These are phyloP conservation scores for Bos taurus DNA, from an alignment of 2,113 vertebrate genomes.

Conservation along the genomic window DNA sequence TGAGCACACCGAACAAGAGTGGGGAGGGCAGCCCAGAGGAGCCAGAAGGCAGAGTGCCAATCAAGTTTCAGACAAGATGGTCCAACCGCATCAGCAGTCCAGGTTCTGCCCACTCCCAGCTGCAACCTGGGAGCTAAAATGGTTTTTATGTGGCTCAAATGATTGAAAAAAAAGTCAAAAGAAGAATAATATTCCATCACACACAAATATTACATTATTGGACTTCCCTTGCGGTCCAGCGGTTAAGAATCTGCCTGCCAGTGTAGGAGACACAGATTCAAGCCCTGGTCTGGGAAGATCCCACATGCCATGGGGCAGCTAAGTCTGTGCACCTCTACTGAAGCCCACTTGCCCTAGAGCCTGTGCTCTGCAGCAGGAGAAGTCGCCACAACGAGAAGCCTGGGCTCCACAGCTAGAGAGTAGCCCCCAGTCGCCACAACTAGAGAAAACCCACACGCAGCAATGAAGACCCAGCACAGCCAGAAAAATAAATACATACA, in stretches of 20 bases:
- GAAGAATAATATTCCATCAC: neutral
- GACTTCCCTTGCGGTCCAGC: neutral
- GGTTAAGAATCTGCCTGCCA: neutral
- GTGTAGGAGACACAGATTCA: neutral
- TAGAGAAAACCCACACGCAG: neutral
- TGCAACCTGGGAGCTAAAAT: neutral
- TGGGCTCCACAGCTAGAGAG: neutral
- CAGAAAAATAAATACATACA: neutral
- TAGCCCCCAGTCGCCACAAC: neutral
- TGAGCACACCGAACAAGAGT: no score
- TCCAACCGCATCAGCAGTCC: neutral
- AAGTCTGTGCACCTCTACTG: neutral
- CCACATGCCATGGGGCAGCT: neutral
- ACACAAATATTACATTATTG: neutral
- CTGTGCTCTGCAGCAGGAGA: neutral
- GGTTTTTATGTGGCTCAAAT: neutral
- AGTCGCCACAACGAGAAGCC: neutral
- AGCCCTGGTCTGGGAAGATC: neutral
- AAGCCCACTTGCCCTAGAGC: neutral
- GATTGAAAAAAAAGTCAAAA: neutral
- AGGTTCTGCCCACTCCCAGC: accelerated
- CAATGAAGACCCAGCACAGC: neutral
- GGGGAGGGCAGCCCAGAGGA: neutral
- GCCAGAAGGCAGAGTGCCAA: neutral
- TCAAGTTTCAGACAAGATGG: neutral